A percentile compares a stretch with the other conserved stretches of the same genome.
These are phyloP conservation scores for Sebastes oblongus DNA, from an alignment of 2,797 vertebrate genomes.

Conservation along the genomic window DNA sequence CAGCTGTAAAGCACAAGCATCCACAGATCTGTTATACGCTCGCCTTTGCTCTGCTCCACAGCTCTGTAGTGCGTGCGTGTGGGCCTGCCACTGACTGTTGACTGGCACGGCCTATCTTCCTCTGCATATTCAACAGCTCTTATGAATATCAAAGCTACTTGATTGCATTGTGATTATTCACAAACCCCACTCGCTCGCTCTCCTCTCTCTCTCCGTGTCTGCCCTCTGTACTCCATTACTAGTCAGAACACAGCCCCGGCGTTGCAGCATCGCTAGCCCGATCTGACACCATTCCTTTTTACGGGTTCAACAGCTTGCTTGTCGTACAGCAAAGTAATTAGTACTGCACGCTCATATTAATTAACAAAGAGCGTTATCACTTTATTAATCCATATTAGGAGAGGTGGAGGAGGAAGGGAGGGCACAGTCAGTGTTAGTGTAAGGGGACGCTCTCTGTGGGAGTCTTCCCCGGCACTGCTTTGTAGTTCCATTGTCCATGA, in stretches of 20 bases:
- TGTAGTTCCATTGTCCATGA: constrained; percentile 54
- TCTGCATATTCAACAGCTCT: constrained; percentile 62
- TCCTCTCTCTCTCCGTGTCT: constrained; percentile 28
- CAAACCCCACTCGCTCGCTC: constrained; percentile 28
- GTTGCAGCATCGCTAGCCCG: constrained; percentile 55
- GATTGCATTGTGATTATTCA: constrained; percentile 68
- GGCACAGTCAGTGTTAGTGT: constrained; percentile 26
- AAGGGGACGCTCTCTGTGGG: constrained; percentile 84
- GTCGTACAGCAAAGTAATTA: constrained; percentile 94
- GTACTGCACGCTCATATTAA: constrained; percentile 95
- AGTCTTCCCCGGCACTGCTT: constrained; percentile 77
- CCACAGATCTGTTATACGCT: neutral
- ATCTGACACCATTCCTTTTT: constrained; percentile 77
- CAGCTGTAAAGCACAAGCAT: constrained; percentile 18
- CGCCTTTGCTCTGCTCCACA: neutral
- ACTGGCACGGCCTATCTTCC: constrained; percentile 48
- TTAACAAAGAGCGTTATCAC: constrained; percentile 95
- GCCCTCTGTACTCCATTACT: constrained; percentile 61
- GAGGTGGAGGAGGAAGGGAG: constrained; percentile 61
- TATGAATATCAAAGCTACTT: constrained; percentile 60
- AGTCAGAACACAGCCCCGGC: constrained; percentile 60
- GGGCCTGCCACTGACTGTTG: constrained; percentile 44
- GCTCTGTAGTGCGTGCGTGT: constrained; percentile 22
- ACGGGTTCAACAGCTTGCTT: constrained; percentile 87
- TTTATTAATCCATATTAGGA: constrained; percentile 93